Percentiles rank a stretch among this genome's conserved stretches.
phyloP scores from a whole-genome alignment of 2,888 invertebrate genomes.

The Aethes cnicana region DNA sequence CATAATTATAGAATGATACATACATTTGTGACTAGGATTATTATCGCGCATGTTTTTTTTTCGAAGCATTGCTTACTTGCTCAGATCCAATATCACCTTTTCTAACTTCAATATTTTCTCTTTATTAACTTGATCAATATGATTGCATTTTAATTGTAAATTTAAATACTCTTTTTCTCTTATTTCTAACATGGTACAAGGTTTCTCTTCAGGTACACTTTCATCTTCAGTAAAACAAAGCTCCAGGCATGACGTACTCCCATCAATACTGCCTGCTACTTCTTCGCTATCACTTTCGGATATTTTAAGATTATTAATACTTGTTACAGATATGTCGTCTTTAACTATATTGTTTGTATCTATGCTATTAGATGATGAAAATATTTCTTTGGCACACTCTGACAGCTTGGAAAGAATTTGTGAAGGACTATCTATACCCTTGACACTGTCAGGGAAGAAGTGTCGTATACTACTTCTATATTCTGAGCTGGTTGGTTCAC shows the following conservation, averaged over 20 bases:
- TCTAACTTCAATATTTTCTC: slow-evolving; percentile 76
- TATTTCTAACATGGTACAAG: slow-evolving; percentile 58
- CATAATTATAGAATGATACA: not conserved
- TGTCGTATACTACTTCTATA: slow-evolving; percentile 65
- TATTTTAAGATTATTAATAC: slow-evolving; percentile 72
- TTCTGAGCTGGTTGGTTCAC: slow-evolving; percentile 75
- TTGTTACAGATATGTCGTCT: slow-evolving; percentile 69
- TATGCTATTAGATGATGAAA: slow-evolving; percentile 72
- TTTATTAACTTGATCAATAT: slow-evolving; percentile 67
- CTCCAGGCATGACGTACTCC: slow-evolving; percentile 75
- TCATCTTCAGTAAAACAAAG: slow-evolving; percentile 78
- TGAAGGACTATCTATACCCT: slow-evolving; percentile 70
- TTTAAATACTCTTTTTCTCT: slow-evolving; percentile 76
- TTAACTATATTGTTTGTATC: slow-evolving; percentile 63
- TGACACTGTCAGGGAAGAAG: slow-evolving; percentile 76
- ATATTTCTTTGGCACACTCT: slow-evolving; percentile 78
- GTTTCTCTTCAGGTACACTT: slow-evolving; percentile 62
- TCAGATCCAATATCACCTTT: slow-evolving; percentile 83
- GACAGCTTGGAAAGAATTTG: slow-evolving; percentile 74
- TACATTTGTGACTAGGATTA: not conserved
- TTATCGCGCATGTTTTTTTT: slow-evolving; percentile 7
- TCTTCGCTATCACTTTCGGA: slow-evolving; percentile 78
- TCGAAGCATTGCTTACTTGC: slow-evolving; percentile 79
- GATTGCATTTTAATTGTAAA: slow-evolving; percentile 79
- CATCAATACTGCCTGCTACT: slow-evolving; percentile 72